phyloP scores from a whole-genome alignment of 2,888 invertebrate species.

The Choristoneura rosaceana region DNA sequence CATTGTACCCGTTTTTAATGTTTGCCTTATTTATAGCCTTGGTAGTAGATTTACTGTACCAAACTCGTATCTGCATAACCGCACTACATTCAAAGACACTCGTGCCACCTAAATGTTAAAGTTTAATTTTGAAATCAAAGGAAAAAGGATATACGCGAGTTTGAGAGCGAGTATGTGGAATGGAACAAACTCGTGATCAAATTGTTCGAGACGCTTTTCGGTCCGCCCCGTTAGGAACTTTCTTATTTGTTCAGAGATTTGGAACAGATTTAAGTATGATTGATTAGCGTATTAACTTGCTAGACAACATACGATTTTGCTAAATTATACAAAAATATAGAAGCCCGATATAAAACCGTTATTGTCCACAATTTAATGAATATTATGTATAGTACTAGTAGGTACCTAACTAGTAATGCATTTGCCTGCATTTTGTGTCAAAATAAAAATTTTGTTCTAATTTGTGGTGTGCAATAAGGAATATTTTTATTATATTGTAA shows the following conservation, averaged over 20 bases:
- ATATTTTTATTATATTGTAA: too few relatives aligned
- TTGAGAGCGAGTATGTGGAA: not conserved
- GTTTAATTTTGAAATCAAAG: not conserved
- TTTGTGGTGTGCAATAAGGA: too few relatives aligned
- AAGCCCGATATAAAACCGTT: not conserved
- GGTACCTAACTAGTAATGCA: too few relatives aligned
- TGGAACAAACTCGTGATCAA: conserved; percentile 16
- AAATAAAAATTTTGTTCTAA: too few relatives aligned
- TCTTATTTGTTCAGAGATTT: conserved; percentile 6
- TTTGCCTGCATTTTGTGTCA: too few relatives aligned
- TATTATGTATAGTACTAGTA: not conserved
- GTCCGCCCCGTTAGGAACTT: conserved; percentile 15
- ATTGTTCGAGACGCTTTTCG: not conserved
- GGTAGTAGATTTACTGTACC: not conserved
- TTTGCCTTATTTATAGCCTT: conserved; percentile 28
- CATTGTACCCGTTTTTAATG: conserved; percentile 71
- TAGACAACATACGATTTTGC: not conserved
- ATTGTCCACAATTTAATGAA: not conserved
- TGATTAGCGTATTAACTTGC: not conserved
- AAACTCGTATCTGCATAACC: not conserved
- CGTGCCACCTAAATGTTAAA: not conserved
- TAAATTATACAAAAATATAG: not conserved
- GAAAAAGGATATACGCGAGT: not conserved
- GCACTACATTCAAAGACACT: not conserved
- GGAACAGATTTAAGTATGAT: conserved; percentile 6